Conservation (phyloP, 35 echinoderm and acorn worm species). For the Apostichopus parvimensis region DNA sequence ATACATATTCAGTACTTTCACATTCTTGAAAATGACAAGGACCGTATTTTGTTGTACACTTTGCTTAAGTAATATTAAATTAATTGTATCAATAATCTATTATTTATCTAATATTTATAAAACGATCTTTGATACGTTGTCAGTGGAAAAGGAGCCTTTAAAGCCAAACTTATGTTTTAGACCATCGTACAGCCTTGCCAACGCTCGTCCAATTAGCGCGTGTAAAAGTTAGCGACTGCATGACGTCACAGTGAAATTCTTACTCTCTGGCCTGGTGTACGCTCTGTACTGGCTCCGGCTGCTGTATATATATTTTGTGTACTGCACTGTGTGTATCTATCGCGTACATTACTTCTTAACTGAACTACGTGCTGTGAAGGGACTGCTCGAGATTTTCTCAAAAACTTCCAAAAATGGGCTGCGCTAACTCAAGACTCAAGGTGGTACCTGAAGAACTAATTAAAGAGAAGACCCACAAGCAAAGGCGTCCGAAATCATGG, state of each 20-base stretch:
- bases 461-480: slow-evolving; percentile 15
- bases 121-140: too few species aligned
- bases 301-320: background rate
- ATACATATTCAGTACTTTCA: too few species aligned
- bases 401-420: slow-evolving; percentile 33
- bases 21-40: too few species aligned
- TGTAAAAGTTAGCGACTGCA: background rate
- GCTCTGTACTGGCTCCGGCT: background rate
- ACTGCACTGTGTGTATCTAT: background rate
- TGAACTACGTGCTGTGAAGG: background rate
- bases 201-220: slow-evolving; percentile 2
- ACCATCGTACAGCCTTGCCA: background rate
- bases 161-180: background rate
- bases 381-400: background rate
- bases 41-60: too few species aligned
- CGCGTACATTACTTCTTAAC: background rate
- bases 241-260: slow-evolving; percentile 26
- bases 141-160: background rate
- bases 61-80: too few species aligned
- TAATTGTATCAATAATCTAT: too few species aligned
- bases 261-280: background rate
- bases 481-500: slow-evolving; percentile 5
- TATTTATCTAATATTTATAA: too few species aligned
- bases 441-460: background rate
- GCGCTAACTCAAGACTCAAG: background rate